phyloP scores from a whole-genome alignment of 1,140 invertebrate genomes.

The Zaprionus ornatus region DNA sequence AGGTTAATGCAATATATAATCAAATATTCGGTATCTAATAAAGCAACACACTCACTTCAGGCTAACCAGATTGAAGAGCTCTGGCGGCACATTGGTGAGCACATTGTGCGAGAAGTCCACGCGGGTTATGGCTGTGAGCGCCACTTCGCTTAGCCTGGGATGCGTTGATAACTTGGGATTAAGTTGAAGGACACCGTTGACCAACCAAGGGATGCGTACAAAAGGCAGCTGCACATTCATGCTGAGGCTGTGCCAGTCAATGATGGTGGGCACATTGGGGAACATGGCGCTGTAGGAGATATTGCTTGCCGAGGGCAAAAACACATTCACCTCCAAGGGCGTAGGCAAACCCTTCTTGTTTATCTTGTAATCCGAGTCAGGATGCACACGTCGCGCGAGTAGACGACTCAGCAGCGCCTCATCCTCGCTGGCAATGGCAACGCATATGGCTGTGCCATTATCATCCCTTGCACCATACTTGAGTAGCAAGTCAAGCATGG shows the following conservation, averaged over 20 bases:
- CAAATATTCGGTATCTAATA: neutral
- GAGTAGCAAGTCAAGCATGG: constrained; percentile 89
- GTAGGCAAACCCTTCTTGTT: constrained; percentile 91
- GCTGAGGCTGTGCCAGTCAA: constrained; percentile 95
- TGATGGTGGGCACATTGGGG: constrained; percentile 93
- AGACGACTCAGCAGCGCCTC: constrained; percentile 72
- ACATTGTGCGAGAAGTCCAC: constrained; percentile 97
- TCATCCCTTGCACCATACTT: constrained; percentile 93
- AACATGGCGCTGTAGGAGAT: constrained; percentile 92
- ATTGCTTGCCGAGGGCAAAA: constrained; percentile 86
- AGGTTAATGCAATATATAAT: neutral
- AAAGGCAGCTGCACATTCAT: constrained; percentile 87
- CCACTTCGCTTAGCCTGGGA: constrained; percentile 88
- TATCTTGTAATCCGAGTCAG: constrained; percentile 94
- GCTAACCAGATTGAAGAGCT: constrained; percentile 93
- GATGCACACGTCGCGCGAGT: constrained; percentile 87
- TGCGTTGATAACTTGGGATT: constrained; percentile 92
- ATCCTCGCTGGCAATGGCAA: constrained; percentile 72
- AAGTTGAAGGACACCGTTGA: constrained; percentile 91
- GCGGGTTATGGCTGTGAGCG: constrained; percentile 95
- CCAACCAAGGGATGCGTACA: constrained; percentile 92
- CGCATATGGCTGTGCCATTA: constrained; percentile 90
- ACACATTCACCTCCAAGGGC: constrained; percentile 86
- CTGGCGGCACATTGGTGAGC: constrained; percentile 90
- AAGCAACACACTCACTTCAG: constrained; percentile 68